Percentiles rank a stretch among this genome's conserved stretches.
These are phyloP conservation scores for Trichogramma evanescens DNA, from an alignment of 2,888 invertebrate genomes.

Conservation along the genomic window DNA sequence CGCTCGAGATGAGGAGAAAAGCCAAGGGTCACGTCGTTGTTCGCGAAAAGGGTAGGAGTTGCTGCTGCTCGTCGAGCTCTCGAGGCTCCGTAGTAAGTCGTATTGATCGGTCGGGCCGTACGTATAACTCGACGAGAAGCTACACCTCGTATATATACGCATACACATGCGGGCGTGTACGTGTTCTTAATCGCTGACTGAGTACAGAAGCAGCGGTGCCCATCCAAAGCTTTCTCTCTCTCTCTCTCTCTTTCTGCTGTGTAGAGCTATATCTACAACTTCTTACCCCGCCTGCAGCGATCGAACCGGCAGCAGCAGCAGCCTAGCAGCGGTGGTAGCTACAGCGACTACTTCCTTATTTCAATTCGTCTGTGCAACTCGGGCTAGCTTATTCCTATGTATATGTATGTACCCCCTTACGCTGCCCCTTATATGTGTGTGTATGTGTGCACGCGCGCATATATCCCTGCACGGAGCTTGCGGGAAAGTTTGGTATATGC, in stretches of 20 bases:
- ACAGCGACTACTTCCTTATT: background rate
- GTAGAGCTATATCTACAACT: background rate
- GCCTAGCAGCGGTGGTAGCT: background rate
- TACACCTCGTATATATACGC: background rate
- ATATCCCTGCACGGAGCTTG: background rate
- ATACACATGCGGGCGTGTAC: conserved; percentile 40
- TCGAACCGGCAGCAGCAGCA: background rate
- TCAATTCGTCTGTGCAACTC: no score
- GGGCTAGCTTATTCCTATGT: no score
- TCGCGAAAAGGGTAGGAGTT: no score
- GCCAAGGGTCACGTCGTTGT: no score
- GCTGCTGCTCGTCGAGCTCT: no score
- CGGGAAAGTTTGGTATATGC: no score
- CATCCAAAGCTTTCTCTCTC: no score
- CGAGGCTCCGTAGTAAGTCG: no score
- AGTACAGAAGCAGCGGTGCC: conserved; percentile 29
- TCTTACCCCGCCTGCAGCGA: background rate
- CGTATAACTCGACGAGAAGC: no score
- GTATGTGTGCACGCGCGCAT: background rate
- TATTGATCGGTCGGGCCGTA: no score
- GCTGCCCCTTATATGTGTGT: background rate
- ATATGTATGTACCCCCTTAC: background rate
- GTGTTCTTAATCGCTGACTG: conserved; percentile 50
- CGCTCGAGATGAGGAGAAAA: no score
- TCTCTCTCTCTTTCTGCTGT: background rate